These are phyloP conservation scores for Meloidogyne chitwoodi DNA, from an alignment of 1,140 invertebrate species.

Conservation along the genomic window DNA sequence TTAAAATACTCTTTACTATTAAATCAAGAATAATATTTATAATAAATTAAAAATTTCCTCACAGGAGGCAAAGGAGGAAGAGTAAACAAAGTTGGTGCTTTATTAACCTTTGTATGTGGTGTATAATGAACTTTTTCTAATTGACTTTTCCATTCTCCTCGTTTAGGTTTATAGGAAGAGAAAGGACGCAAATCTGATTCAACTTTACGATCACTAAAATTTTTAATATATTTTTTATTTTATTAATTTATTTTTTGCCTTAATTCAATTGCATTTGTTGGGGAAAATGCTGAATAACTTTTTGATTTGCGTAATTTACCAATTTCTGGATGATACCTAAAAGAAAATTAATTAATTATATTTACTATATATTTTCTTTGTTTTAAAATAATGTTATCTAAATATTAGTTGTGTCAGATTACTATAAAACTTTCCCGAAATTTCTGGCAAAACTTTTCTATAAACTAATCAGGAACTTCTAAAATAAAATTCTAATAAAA, in stretches of 20 bases:
- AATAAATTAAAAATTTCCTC: background rate
- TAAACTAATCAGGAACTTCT: too few relatives aligned
- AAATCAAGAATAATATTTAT: background rate
- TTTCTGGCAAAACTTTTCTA: too few relatives aligned
- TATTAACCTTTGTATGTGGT: background rate
- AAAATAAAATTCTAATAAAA: too few relatives aligned
- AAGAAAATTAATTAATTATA: constrained; percentile 2
- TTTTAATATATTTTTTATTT: background rate
- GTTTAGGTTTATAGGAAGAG: constrained; percentile 31
- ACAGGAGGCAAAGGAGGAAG: constrained; percentile 18
- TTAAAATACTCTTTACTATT: too few relatives aligned
- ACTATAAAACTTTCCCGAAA: too few relatives aligned
- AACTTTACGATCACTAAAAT: constrained; percentile 30
- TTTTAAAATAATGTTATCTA: too few relatives aligned
- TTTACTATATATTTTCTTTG: background rate
- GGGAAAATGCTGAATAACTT: constrained; percentile 29
- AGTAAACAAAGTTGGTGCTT: constrained; percentile 12
- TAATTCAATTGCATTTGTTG: constrained; percentile 18
- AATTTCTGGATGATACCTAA: constrained; percentile 18
- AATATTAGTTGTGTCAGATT: too few relatives aligned
- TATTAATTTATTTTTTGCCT: background rate
- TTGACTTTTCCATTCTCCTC: constrained; percentile 25
- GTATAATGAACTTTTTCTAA: constrained; percentile 4
- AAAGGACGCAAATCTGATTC: constrained; percentile 30
- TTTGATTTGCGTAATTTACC: constrained; percentile 25